Percentiles rank a stretch among this genome's conserved stretches.
These are phyloP conservation scores for Apotomis betuletana DNA, from an alignment of 2,888 invertebrate genomes.

Conservation along the genomic window DNA sequence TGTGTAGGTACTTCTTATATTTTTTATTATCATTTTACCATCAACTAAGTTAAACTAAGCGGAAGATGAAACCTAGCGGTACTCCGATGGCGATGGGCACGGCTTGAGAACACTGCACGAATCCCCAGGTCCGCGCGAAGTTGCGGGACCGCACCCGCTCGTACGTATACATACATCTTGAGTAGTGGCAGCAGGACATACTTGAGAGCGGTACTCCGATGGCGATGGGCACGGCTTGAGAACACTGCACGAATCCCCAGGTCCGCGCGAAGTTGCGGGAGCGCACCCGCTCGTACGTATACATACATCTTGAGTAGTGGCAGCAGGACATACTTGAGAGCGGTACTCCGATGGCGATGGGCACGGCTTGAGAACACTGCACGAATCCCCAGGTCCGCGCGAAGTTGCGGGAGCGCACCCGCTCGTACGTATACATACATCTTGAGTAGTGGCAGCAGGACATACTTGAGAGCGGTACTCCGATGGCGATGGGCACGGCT, in stretches of 20 bases:
- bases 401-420: slow-evolving; percentile 92
- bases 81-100: slow-evolving; percentile 93
- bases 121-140: slow-evolving; percentile 94
- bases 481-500: slow-evolving; percentile 92
- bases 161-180: slow-evolving; percentile 87
- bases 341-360: slow-evolving; percentile 92
- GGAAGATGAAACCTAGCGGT: slow-evolving; percentile 75
- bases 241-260: slow-evolving; percentile 95
- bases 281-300: slow-evolving; percentile 86
- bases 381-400: slow-evolving; percentile 95
- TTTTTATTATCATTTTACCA: no score
- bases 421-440: slow-evolving; percentile 95
- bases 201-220: slow-evolving; percentile 93
- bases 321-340: slow-evolving; percentile 88
- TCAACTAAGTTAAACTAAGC: no score
- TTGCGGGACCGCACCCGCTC: slow-evolving; percentile 93
- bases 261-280: slow-evolving; percentile 93
- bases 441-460: slow-evolving; percentile 92
- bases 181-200: slow-evolving; percentile 89
- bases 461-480: slow-evolving; percentile 91
- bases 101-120: slow-evolving; percentile 93
- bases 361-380: slow-evolving; percentile 93
- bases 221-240: slow-evolving; percentile 92
- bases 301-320: slow-evolving; percentile 92
- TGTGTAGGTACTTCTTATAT: no score